These are phyloP conservation scores for Peromyscus attwateri DNA, from an alignment of 2,797 vertebrate species.

Conservation along the genomic window DNA sequence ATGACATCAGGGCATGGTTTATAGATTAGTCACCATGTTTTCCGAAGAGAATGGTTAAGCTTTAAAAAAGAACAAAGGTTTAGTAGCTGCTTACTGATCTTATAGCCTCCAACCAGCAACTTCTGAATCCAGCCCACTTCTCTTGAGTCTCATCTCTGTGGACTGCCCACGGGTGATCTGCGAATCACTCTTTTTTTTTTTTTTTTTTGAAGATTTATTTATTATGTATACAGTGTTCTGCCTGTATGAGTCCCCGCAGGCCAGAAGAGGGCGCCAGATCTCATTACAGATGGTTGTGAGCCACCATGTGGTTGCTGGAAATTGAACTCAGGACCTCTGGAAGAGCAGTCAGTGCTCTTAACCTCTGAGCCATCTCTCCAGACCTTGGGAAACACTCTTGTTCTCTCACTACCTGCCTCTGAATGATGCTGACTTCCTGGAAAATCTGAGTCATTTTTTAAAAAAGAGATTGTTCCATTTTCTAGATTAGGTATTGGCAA, in stretches of 20 bases:
- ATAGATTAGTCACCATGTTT: background rate
- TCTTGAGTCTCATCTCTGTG: background rate
- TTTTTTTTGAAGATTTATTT: too few species aligned
- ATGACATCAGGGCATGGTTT: background rate
- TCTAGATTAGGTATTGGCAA: background rate
- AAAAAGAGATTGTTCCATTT: background rate
- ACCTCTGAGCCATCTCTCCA: too few species aligned
- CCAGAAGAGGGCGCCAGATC: too few species aligned
- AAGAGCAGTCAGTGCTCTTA: too few species aligned
- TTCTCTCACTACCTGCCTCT: background rate
- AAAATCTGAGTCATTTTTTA: constrained; percentile 13
- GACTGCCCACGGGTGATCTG: background rate
- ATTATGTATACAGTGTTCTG: too few species aligned
- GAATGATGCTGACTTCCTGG: background rate
- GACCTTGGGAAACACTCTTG: background rate
- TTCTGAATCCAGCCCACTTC: background rate
- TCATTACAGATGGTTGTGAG: too few species aligned
- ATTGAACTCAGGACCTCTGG: too few species aligned
- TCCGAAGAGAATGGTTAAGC: constrained; percentile 7
- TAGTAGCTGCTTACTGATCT: background rate
- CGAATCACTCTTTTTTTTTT: background rate
- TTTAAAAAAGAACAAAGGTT: background rate
- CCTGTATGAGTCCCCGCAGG: too few species aligned
- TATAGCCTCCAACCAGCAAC: background rate
- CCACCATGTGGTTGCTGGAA: too few species aligned